Base-by-base conservation (phyloP, 2,113 vertebrate species). In the Romanogobio albipinnatus region DNA sequence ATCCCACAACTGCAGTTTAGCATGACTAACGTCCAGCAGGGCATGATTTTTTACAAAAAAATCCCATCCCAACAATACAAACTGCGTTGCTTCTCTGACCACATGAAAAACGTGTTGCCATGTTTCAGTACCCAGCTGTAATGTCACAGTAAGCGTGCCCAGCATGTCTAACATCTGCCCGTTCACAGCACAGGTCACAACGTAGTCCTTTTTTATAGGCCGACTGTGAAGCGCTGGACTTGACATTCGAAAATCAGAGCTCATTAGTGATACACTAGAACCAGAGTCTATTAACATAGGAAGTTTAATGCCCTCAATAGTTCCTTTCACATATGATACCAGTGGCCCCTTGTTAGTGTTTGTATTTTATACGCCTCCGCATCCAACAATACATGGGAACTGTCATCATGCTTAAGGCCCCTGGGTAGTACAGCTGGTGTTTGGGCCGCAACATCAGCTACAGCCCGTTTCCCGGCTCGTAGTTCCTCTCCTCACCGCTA, bases 281-380 rank as follows among this genome's bases (percentile, higher is more conserved):
- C 17, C 70, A 22, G 70, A n/a, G 10, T 47, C 70, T 11, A 11
- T n/a, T 14, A 47, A n/a, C 5, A 62, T 24, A 24, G 19, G 59
- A n/a, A 62, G 7, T n/a, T 62, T 9, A 9, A 62, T 62, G 24
- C 59, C 24, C 24, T 62, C 24, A 62, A 62, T 62, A 4, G 24
- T 26, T 15, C n/a, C 59, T 62, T 62, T 62, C n/a, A 62, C n/a
- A 62, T 62, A 62, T 62, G 59, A 62, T 26, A 62, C 59, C 59
- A 62, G 22, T 10, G 22, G 59, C 9, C 59, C 39, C 39, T 43
- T 7, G n/a, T n/a, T n/a, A n/a, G 22, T 62, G 24, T 62, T 26
- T 26, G n/a, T 62, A n/a, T 24, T n/a, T n/a, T n/a, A n/a, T n/a
- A 43, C 39, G 39, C 39, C 39, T 43, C 39, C 7, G 39, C 1